phyloP scores from a whole-genome alignment of 2,888 invertebrate genomes.

The Tanytarsus gracilentus region DNA sequence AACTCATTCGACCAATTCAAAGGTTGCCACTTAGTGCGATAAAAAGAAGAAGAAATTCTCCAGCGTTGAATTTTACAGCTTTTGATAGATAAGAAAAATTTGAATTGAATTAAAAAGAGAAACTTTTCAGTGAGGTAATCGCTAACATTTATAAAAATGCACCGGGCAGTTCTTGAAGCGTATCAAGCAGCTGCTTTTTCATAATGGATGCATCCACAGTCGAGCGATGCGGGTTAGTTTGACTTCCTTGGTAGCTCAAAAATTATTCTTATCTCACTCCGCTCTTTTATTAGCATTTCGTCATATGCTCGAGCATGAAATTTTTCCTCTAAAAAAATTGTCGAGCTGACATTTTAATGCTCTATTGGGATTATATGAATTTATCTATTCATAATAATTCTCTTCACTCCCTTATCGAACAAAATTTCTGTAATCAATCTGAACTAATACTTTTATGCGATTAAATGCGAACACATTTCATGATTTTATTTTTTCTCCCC shows the following conservation, averaged over 20 bases:
- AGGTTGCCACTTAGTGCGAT: not conserved
- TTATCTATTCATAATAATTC: not conserved
- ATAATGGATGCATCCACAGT: too few relatives aligned
- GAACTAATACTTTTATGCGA: slow-evolving; percentile 16
- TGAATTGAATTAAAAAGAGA: not conserved
- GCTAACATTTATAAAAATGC: not conserved
- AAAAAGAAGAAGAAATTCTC: not conserved
- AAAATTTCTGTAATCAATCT: slow-evolving; percentile 4
- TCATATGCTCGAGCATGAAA: not conserved
- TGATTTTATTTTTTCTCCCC: not conserved
- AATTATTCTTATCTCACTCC: too few relatives aligned
- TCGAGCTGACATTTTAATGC: slow-evolving; percentile 13
- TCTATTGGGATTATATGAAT: slow-evolving; percentile 17
- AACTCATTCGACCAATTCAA: not conserved
- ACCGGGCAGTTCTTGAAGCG: not conserved
- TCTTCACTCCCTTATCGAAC: not conserved
- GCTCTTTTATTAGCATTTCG: too few relatives aligned
- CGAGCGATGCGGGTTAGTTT: too few relatives aligned
- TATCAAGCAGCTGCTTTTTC: not conserved
- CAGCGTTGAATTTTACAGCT: slow-evolving; percentile 22
- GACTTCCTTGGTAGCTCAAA: too few relatives aligned
- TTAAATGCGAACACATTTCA: not conserved
- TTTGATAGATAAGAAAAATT: slow-evolving; percentile 9
- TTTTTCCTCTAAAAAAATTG: not conserved
- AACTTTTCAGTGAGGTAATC: not conserved